Evolutionary conservation across 2,113 vertebrate species (phyloP).

Genomic region (Mus pahari): DNA sequence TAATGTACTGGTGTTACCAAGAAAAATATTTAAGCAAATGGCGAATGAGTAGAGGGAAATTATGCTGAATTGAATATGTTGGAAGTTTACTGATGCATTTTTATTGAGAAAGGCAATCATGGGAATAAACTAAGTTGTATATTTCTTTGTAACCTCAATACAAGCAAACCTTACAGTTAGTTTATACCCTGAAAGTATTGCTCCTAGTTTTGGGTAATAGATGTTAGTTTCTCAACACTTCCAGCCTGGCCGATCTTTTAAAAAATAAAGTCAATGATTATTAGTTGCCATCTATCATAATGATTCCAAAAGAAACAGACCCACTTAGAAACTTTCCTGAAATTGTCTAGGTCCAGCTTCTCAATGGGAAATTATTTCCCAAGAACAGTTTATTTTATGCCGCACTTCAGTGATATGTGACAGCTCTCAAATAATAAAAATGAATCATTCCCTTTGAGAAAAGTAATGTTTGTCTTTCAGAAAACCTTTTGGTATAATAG

Average conservation of each 20-base stretch:
- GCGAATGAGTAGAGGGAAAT: background rate
- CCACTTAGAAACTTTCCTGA: background rate
- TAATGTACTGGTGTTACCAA: background rate
- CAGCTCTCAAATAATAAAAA: constrained; percentile 52
- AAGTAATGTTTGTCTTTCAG: background rate
- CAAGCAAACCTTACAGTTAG: background rate
- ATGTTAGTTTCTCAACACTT: background rate
- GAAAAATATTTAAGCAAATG: background rate
- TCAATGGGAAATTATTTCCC: constrained; percentile 45
- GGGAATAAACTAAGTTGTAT: background rate
- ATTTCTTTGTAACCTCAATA: background rate
- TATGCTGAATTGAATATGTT: background rate
- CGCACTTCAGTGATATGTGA: constrained; percentile 32
- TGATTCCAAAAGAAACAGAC: background rate
- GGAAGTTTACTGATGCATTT: background rate
- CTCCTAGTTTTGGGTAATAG: background rate
- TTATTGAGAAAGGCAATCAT: background rate
- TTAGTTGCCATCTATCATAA: background rate
- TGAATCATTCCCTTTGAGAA: constrained; percentile 55
- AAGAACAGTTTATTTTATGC: constrained; percentile 49
- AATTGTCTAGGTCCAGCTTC: background rate
- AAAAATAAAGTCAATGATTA: constrained; percentile 1
- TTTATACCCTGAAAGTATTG: background rate
- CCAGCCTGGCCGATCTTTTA: background rate
- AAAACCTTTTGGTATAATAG: background rate